Conservation (phyloP, 2,888 invertebrate species). For the Lymantria dispar region DNA sequence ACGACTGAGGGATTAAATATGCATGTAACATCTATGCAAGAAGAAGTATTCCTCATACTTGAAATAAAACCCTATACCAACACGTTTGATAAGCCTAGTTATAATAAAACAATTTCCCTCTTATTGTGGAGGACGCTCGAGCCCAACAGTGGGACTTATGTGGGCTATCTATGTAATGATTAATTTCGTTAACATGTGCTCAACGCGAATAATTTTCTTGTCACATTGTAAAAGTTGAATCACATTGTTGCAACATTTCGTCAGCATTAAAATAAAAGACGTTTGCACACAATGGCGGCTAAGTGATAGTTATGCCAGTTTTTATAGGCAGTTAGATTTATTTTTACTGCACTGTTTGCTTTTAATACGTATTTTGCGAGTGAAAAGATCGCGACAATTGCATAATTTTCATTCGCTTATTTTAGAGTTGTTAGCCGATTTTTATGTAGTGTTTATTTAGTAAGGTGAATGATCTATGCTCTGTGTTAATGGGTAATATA, state of each 20-base stretch:
- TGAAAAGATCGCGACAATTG: constrained; percentile 67
- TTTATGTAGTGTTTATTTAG: constrained; percentile 42
- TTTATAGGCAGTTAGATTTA: constrained; percentile 83
- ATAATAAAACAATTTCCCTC: too few species aligned
- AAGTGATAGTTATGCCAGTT: constrained; percentile 82
- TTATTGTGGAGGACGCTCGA: too few species aligned
- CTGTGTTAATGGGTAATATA: constrained; percentile 31
- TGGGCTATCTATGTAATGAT: too few species aligned
- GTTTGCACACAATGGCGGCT: constrained; percentile 70
- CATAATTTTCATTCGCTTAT: constrained; percentile 56
- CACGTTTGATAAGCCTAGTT: too few species aligned
- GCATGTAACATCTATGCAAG: too few species aligned
- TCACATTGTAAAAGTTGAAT: constrained; percentile 39
- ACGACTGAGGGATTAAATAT: too few species aligned
- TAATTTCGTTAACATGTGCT: too few species aligned
- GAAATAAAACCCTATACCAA: too few species aligned
- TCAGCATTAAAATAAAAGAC: constrained; percentile 62
- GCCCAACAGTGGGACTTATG: too few species aligned
- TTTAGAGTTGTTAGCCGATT: constrained; percentile 40
- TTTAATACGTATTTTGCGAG: constrained; percentile 76
- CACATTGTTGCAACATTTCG: constrained; percentile 63
- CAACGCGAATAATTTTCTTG: constrained; percentile 39
- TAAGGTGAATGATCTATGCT: constrained; percentile 38
- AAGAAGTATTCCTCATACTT: too few species aligned
- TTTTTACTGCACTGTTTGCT: constrained; percentile 82